These are phyloP conservation scores for Protophormia terraenovae DNA, from an alignment of 2,888 invertebrate species.

Conservation along the genomic window DNA sequence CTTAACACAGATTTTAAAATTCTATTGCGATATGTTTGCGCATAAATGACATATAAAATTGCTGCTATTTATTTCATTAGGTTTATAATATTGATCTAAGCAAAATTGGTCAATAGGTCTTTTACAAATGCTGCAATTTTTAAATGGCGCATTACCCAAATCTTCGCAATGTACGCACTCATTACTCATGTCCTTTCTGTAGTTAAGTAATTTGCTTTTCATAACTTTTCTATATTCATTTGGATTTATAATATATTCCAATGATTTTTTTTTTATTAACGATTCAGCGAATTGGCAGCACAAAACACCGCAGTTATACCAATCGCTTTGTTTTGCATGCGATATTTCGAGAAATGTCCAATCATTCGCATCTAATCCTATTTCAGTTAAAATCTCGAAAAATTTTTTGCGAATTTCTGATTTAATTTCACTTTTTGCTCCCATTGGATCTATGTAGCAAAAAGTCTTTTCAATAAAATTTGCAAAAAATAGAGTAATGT, in stretches of 20 bases:
- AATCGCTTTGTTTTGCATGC: neutral
- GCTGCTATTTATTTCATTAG: neutral
- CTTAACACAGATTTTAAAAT: no score
- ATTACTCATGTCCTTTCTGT: neutral
- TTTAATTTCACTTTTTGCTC: neutral
- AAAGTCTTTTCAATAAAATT: neutral
- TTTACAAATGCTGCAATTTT: neutral
- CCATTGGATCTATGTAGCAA: neutral
- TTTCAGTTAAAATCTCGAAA: neutral
- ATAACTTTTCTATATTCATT: neutral
- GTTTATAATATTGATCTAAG: neutral
- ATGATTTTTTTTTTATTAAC: neutral
- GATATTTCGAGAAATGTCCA: neutral
- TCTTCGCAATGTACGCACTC: conserved; percentile 9
- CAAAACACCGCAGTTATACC: neutral
- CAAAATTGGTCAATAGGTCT: neutral
- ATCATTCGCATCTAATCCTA: neutral
- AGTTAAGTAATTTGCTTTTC: neutral
- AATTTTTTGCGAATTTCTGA: neutral
- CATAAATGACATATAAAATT: neutral
- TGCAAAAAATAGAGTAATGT: neutral
- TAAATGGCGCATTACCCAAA: neutral
- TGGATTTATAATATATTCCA: neutral
- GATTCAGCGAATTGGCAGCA: conserved; percentile 9
- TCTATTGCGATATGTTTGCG: no score